Evolutionary conservation across 1,140 invertebrate genomes (phyloP), one percentile per base, ranked within the genome.

Genomic region (Homalodisca vitripennis): DNA sequence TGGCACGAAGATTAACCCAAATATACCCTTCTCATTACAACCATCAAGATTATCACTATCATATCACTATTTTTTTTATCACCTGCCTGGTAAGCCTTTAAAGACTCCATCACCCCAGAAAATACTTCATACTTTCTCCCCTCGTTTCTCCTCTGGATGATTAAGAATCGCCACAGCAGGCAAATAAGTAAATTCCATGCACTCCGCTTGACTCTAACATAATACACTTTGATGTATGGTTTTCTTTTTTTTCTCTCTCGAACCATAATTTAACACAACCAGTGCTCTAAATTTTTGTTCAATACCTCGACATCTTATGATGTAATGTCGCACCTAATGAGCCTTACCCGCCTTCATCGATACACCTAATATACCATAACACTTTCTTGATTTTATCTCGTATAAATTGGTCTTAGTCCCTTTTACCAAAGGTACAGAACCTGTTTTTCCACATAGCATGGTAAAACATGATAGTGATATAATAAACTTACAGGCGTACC

Each of bases 391-490:
- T 12, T 55, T 55, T 55, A 55, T 55, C 6, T 55, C 51, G 20
- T 55, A 55, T 55, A 55, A 24, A 20, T 55, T 55, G 10, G 51
- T 12, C 51, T 55, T 55, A 55, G 10, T 22, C n/a, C 10, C 51
- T 55, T 55, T 55, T 55, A 22, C 22, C 51, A 55, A 20, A 55
- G 51, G 51, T 41, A 6, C 34, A 41, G 34, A 41, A 41, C 34
- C 17, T 6, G 34, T 41, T 41, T 41, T 41, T n/a, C n/a, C 51
- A 12, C 51, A 55, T 55, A 20, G 20, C 51, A 55, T 55, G 10
- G 51, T 20, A n/a, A 55, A 55, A 55, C 51, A 55, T 55, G 51
- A 55, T 20, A 55, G 51, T 55, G 51, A 55, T 22, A 55, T 12
- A n/a, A n/a, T n/a, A n/a, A n/a, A n/a, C n/a, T n/a, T n/a, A n/a